phyloP scores from a whole-genome alignment of 2,888 invertebrate species.

The Germaria angustata region DNA sequence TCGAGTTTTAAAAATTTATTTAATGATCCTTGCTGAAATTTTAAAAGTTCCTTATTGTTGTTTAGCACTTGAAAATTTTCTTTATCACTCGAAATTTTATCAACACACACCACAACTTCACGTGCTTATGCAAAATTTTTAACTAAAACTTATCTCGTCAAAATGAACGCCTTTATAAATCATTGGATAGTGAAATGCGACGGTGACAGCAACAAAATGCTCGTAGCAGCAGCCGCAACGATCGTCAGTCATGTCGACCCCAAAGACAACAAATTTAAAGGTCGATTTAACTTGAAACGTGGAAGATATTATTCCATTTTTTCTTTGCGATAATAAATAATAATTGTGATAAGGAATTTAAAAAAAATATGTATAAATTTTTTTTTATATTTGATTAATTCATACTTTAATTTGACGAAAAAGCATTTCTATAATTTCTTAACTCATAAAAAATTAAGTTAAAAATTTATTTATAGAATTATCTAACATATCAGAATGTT shows the following conservation, averaged over 20 bases:
- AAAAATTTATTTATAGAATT: no score
- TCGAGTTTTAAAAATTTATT: neutral
- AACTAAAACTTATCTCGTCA: slow-evolving; percentile 62
- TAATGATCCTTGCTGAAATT: slow-evolving; percentile 8
- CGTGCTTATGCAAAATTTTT: slow-evolving; percentile 55
- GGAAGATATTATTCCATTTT: slow-evolving; percentile 14
- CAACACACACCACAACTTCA: slow-evolving; percentile 38
- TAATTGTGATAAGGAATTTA: slow-evolving; percentile 44
- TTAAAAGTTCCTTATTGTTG: neutral
- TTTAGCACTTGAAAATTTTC: neutral
- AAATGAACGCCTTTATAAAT: slow-evolving; percentile 65
- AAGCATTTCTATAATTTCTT: slow-evolving; percentile 1
- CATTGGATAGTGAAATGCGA: slow-evolving; percentile 6
- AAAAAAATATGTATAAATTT: neutral
- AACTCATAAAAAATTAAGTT: neutral
- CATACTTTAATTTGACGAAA: neutral
- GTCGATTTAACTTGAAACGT: slow-evolving; percentile 16
- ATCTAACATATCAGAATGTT: no score
- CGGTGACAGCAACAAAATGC: neutral
- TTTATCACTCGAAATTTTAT: slow-evolving; percentile 10
- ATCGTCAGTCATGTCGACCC: neutral
- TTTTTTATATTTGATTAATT: slow-evolving; percentile 36
- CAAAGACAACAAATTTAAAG: slow-evolving; percentile 30
- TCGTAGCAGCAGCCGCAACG: neutral
- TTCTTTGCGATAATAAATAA: slow-evolving; percentile 52